phyloP scores from a whole-genome alignment of 2,888 invertebrate genomes.

The Leucophenga maculata region DNA sequence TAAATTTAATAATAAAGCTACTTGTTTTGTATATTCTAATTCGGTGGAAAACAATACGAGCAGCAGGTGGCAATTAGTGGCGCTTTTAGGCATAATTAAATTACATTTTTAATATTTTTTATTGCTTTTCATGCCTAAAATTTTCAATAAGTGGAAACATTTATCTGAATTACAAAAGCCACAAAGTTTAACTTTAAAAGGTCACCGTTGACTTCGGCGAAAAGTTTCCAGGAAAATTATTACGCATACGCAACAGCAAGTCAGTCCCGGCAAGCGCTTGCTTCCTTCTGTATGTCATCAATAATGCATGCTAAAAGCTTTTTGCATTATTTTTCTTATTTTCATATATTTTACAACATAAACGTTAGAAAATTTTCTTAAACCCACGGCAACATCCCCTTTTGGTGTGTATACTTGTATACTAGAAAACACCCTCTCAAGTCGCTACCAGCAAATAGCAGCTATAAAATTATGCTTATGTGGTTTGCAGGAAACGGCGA shows the following conservation, averaged over 20 bases:
- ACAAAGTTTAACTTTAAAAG: slow-evolving; percentile 45
- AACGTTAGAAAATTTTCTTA: slow-evolving; percentile 1
- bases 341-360: slow-evolving; percentile 40
- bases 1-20: not conserved
- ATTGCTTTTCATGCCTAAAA: not conserved
- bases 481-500: slow-evolving; percentile 31
- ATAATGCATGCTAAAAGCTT: slow-evolving; percentile 71
- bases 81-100: slow-evolving; percentile 34
- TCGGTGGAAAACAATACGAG: slow-evolving; percentile 16
- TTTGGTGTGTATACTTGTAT: slow-evolving; percentile 24
- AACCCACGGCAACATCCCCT: slow-evolving; percentile 28
- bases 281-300: slow-evolving; percentile 47
- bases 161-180: slow-evolving; percentile 43
- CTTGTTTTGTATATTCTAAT: not conserved
- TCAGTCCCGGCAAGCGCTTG: not conserved
- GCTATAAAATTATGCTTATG: slow-evolving; percentile 66
- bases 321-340: slow-evolving; percentile 68
- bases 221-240: slow-evolving; percentile 19
- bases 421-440: slow-evolving; percentile 51
- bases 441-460: slow-evolving; percentile 39
- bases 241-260: slow-evolving; percentile 9
- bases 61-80: slow-evolving; percentile 57
- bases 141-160: slow-evolving; percentile 26
- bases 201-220: no score
- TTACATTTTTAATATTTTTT: slow-evolving; percentile 35